phyloP scores from a whole-genome alignment of 2,888 invertebrate genomes.

The Plebejus anna region DNA sequence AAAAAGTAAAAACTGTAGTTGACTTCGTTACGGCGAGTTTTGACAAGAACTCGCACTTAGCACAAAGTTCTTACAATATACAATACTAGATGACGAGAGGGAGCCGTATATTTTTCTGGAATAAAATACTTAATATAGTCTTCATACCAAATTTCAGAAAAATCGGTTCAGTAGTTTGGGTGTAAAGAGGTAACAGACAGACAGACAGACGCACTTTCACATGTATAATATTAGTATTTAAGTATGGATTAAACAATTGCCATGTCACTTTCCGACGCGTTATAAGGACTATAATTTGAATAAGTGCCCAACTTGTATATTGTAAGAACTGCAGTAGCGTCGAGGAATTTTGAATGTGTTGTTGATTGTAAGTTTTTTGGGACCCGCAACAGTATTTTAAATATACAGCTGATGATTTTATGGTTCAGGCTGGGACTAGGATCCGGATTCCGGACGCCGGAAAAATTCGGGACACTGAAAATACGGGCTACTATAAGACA shows the following conservation, averaged over 20 bases:
- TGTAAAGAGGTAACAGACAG: too few relatives aligned
- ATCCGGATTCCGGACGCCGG: background rate
- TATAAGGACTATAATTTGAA: too few relatives aligned
- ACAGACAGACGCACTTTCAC: too few relatives aligned
- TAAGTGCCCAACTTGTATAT: background rate
- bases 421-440: background rate
- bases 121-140: too few relatives aligned
- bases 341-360: background rate
- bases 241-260: too few relatives aligned
- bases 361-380: constrained; percentile 21
- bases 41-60: background rate
- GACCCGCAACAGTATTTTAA: constrained; percentile 30
- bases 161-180: too few relatives aligned
- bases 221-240: too few relatives aligned
- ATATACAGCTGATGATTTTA: constrained; percentile 16
- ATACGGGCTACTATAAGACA: background rate
- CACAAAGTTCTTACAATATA: background rate
- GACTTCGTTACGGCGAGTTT: background rate
- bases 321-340: background rate
- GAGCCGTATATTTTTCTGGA: too few relatives aligned
- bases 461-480: background rate
- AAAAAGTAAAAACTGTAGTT: too few relatives aligned
- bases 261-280: too few relatives aligned
- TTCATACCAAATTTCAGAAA: too few relatives aligned
- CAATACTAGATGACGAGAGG: background rate